Base-by-base conservation (phyloP, 2,888 invertebrate species). In the Latrodectus hesperus region DNA sequence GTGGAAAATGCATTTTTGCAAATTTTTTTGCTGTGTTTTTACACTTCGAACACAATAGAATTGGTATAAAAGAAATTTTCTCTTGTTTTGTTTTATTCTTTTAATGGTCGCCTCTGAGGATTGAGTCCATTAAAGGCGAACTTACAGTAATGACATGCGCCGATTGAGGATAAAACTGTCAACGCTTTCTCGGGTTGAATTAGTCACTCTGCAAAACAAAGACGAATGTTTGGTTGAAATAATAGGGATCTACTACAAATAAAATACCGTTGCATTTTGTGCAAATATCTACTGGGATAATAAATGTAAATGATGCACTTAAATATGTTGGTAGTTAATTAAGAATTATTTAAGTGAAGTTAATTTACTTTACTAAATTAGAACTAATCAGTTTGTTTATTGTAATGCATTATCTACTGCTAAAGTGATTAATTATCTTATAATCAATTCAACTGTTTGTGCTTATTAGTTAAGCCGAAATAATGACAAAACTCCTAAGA, bases 111-210 rank as follows among this genome's bases (percentile, higher is more conserved):
- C 86, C 86, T 77, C 22, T 49, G 86, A 87, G 86, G 81, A 87
- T 87, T 81, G 77, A 71, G 22, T 87, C 88, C 88, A 88, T 88
- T 88, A 88, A 78, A 22, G 82, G 17, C 16, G 49, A 53, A 55
- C 52, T 52, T 51, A n/a, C 88, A 68, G 55, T 88, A 88, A 88
- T 83, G 88, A 88, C 88, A 83, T 82, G 88, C 88, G 82, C 70
- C 79, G 81, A 82, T 81, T 73, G 70, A 78, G 83, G 88, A 79
- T 88, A 83, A 86, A 88, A 75, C 78, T 88, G 88, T 88, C 88
- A 77, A 60, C 60, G 55, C 52, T 74, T 75, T 81, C 68, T 72
- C 73, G 70, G 68, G 64, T 65, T 73, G 79, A 83, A 83, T 83
- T 83, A 83, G 78, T 16, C 72, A 68, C 74, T 17, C 74, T 26